phyloP scores from a whole-genome alignment of 2,797 vertebrate species.

The Microchirus variegatus region DNA sequence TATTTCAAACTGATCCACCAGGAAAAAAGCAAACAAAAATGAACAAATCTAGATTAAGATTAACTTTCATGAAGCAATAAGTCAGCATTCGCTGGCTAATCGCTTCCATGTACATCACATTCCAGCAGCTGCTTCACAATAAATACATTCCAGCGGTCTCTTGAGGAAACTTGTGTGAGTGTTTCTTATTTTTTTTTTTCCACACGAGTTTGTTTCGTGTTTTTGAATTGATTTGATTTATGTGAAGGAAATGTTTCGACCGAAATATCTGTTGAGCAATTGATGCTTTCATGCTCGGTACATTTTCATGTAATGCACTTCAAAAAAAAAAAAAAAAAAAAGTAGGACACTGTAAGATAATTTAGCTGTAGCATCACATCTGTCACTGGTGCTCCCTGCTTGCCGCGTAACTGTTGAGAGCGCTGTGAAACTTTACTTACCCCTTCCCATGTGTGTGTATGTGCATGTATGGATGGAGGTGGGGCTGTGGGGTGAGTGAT shows the following conservation, averaged over 20 bases:
- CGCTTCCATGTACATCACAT: slow-evolving; percentile 43
- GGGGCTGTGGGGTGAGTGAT: slow-evolving; percentile 77
- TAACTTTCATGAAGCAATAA: slow-evolving; percentile 43
- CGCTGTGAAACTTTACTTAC: slow-evolving; percentile 33
- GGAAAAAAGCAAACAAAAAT: slow-evolving; percentile 18
- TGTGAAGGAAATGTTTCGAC: slow-evolving; percentile 31
- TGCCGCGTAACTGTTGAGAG: slow-evolving; percentile 21
- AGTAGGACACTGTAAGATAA: neutral
- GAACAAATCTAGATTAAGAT: slow-evolving; percentile 45
- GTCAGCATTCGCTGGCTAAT: slow-evolving; percentile 49
- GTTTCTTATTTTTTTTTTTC: slow-evolving; percentile 9
- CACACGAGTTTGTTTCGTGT: slow-evolving; percentile 12
- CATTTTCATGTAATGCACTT: slow-evolving; percentile 13
- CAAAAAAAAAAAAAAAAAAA: too few species aligned
- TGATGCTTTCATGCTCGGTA: slow-evolving; percentile 1
- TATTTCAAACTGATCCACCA: slow-evolving; percentile 47
- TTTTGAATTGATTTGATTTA: slow-evolving; percentile 30
- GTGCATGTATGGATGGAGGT: slow-evolving; percentile 45
- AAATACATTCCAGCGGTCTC: slow-evolving; percentile 35
- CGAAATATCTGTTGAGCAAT: slow-evolving; percentile 17
- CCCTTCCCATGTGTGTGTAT: slow-evolving; percentile 7
- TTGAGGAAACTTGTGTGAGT: slow-evolving; percentile 1
- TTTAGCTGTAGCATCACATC: slow-evolving; percentile 24
- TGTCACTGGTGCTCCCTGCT: slow-evolving; percentile 21
- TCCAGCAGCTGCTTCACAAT: slow-evolving; percentile 43